Base-by-base conservation (phyloP, 2,113 vertebrate species). In the Calidris pygmaea region DNA sequence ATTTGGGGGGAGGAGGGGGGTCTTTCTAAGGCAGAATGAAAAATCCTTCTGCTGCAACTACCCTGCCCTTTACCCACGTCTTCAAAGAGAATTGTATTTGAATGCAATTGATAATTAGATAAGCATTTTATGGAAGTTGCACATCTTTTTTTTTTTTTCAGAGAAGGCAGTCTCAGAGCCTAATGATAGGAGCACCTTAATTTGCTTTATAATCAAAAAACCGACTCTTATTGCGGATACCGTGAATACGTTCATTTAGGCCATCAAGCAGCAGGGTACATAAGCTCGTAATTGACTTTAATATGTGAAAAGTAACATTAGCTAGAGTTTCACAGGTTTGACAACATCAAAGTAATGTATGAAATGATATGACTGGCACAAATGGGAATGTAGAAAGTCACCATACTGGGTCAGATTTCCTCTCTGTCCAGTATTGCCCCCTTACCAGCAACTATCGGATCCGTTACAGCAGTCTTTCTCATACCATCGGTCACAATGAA, bases 271-370 rank as follows among this genome's bases (percentile, higher is more conserved):
- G 73, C 65, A 39, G 76, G 62, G 20, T 75, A 62, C 32, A 39
- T 68, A 62, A 87, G 27, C 62, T 81, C 5, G 5, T 65, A 56
- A 84, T 48, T 68, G 29, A 67, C 65, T 82, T 89, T 76, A 90
- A 17, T 78, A 85, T 14, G 48, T 75, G 90, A 93, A 87, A 89
- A 95, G 92, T 77, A 90, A 83, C 63, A 87, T 93, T 88, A 88
- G 73, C 55, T 56, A 76, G 68, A 88, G 43, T 66, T 90, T 90
- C 85, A 39, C 63, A 59, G 82, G 62, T 91, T 50, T 74, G 75
- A 81, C 90, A 84, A 53, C 76, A 88, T 94, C 77, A 96, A 83
- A 91, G 65, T 15, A 72, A 73, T 10, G 35, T 26, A 82, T 0
- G 1, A 65, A 93, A 41, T 81, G 43, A 78, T 82, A 39, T 45